These are phyloP conservation scores for Hydropsyche tenuis DNA, from an alignment of 1,140 invertebrate genomes.

Conservation along the genomic window DNA sequence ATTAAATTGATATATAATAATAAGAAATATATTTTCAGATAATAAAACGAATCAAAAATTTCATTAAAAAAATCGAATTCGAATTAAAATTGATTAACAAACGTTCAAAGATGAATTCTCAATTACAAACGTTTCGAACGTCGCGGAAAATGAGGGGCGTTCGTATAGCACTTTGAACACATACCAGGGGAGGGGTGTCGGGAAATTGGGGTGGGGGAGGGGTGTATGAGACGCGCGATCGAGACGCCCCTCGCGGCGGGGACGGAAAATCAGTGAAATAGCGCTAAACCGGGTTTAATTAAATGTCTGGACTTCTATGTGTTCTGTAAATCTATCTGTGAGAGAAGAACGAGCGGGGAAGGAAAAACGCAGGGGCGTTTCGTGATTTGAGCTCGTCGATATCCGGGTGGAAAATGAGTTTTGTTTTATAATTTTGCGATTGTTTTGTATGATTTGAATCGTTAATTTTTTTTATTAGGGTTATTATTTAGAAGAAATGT, in stretches of 20 bases:
- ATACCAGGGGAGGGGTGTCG: neutral
- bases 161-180: conserved; percentile 35
- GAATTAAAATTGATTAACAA: too few relatives aligned
- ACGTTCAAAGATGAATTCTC: too few relatives aligned
- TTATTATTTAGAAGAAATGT: too few relatives aligned
- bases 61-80: too few relatives aligned
- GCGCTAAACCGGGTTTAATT: conserved; percentile 51
- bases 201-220: neutral
- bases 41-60: too few relatives aligned
- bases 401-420: too few relatives aligned
- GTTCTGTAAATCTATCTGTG: conserved; percentile 51
- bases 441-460: too few relatives aligned
- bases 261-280: conserved; percentile 51
- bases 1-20: too few relatives aligned
- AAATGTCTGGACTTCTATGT: conserved; percentile 51
- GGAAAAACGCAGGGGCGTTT: conserved; percentile 27
- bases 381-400: neutral
- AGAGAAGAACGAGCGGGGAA: conserved; percentile 26
- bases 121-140: conserved; percentile 3
- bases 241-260: conserved; percentile 37
- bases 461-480: too few relatives aligned
- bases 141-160: conserved; percentile 9
- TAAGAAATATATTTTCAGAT: too few relatives aligned
- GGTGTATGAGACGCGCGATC: conserved; percentile 34
- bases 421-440: too few relatives aligned